These are phyloP conservation scores for Acanthiza pusilla DNA, from an alignment of 2,797 vertebrate genomes.

Conservation along the genomic window DNA sequence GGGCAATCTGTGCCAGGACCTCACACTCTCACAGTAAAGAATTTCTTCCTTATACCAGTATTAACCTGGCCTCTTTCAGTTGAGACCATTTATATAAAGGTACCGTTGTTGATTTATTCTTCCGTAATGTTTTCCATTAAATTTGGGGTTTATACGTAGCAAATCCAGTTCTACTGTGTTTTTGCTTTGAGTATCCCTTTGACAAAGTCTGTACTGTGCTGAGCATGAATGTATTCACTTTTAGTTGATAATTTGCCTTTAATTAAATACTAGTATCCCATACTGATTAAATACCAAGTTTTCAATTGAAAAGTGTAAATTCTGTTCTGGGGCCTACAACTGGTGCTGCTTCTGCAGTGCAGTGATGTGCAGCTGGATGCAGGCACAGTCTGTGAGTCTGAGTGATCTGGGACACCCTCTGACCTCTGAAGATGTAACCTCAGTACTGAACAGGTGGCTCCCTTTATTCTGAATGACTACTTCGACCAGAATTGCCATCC, in stretches of 20 bases:
- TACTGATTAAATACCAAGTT: background rate
- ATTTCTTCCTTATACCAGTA: background rate
- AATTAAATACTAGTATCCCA: background rate
- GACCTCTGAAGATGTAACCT: background rate
- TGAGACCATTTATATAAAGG: background rate
- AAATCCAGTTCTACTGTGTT: background rate
- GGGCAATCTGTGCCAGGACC: background rate
- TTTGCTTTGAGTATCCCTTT: background rate
- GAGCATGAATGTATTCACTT: background rate
- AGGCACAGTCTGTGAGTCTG: background rate
- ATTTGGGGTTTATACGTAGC: background rate
- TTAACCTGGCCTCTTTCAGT: background rate
- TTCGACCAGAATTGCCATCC: background rate
- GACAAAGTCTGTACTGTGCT: background rate
- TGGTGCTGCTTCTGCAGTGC: background rate
- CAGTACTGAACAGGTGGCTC: background rate
- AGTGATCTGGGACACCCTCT: background rate
- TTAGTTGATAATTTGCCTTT: background rate
- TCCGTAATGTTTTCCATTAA: background rate
- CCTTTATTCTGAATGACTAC: background rate
- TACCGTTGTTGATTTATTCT: background rate
- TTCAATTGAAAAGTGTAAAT: background rate
- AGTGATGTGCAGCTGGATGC: background rate
- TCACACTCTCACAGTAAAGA: background rate
- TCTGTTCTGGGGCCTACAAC: background rate